phyloP scores from a whole-genome alignment of 1,140 invertebrate genomes.

The Bombus affinis region DNA sequence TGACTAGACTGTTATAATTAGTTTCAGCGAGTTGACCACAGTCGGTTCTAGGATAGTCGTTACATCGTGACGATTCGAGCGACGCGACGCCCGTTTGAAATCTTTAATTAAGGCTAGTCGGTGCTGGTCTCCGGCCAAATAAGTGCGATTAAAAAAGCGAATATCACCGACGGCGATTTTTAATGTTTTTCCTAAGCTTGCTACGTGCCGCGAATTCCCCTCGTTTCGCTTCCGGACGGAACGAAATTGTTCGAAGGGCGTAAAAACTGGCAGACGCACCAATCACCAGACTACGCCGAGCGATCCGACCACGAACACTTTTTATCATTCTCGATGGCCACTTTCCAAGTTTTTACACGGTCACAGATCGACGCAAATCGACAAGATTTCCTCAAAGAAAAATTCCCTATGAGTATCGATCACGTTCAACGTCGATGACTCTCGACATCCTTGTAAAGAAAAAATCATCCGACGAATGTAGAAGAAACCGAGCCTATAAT shows the following conservation, averaged over 20 bases:
- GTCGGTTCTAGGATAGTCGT: background rate
- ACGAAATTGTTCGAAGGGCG: constrained; percentile 43
- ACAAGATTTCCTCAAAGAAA: constrained; percentile 19
- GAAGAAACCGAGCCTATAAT: too few species aligned
- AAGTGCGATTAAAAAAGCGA: constrained; percentile 25
- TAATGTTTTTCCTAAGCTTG: constrained; percentile 50
- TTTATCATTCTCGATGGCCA: constrained; percentile 45
- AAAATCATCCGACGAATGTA: too few species aligned
- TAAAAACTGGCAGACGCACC: constrained; percentile 51
- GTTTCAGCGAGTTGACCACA: background rate
- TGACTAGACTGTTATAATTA: background rate
- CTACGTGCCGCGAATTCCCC: constrained; percentile 45
- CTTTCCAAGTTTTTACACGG: constrained; percentile 47
- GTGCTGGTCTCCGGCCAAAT: constrained; percentile 11
- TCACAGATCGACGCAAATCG: background rate
- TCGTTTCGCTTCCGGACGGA: background rate
- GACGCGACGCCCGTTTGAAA: constrained; percentile 14
- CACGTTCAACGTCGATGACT: too few species aligned
- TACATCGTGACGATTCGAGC: constrained; percentile 16
- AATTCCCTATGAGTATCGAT: background rate
- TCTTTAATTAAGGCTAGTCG: constrained; percentile 42
- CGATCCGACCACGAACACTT: constrained; percentile 23
- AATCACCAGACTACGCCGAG: constrained; percentile 33
- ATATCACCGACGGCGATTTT: constrained; percentile 48
- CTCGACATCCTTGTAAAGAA: too few species aligned